Percentiles rank a stretch among this genome's conserved stretches.
phyloP scores from a whole-genome alignment of 2,113 vertebrate species.

The Platysternon megacephalum region DNA sequence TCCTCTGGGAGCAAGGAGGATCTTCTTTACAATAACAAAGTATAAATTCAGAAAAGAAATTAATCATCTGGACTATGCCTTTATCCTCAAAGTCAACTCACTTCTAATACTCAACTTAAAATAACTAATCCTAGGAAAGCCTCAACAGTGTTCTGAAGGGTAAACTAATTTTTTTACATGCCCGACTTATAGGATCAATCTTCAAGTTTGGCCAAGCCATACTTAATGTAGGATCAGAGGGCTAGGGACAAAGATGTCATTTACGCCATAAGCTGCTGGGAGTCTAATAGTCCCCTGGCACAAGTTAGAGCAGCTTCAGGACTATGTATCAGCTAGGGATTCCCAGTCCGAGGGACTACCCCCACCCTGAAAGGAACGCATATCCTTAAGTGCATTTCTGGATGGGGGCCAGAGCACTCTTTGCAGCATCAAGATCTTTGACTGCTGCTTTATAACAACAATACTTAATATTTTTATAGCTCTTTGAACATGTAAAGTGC shows the following conservation, averaged over 20 bases:
- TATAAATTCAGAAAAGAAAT: not conserved
- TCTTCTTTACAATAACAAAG: not conserved
- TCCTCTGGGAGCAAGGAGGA: not conserved
- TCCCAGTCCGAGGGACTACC: not conserved
- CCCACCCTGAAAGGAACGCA: not conserved
- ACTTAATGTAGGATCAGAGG: not conserved
- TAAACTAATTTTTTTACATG: not conserved
- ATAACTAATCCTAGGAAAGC: not conserved
- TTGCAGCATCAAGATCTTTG: not conserved
- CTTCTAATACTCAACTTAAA: not conserved
- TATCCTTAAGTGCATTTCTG: not conserved
- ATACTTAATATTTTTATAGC: not conserved
- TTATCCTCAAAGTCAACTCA: not conserved
- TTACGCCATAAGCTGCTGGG: not conserved
- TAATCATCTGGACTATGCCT: not conserved
- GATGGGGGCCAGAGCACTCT: not conserved
- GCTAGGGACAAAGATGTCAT: not conserved
- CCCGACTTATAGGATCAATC: not conserved
- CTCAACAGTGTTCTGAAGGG: not conserved
- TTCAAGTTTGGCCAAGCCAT: not conserved
- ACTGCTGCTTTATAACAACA: not conserved
- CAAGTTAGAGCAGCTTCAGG: not conserved
- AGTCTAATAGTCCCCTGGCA: not conserved
- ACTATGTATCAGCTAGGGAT: not conserved
- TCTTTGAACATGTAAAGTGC: not conserved